Base-by-base conservation (phyloP, 2,888 invertebrate species). In the Pristionchus exspectatus region DNA sequence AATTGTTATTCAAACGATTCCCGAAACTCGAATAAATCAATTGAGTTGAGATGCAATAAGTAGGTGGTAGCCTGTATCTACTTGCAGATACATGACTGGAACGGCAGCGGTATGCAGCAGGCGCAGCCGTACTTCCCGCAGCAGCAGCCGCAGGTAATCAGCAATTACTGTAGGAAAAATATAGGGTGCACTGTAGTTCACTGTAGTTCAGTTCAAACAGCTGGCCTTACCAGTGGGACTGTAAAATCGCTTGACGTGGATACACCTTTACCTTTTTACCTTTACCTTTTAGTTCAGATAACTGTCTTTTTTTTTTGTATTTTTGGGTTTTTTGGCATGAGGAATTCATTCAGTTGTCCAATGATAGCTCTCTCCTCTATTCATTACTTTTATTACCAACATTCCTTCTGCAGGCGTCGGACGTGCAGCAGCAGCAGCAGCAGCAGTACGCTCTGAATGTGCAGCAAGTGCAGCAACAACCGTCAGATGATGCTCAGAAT, bases 391-490 rank as follows among this genome's bases (percentile, higher is more conserved):
- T n/a, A n/a, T n/a, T 21, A 24, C 10, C 18, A 21, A 63, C 27
- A 14, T 14, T 18, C 9, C 7, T n/a, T n/a, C 16, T 77, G 44
- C 63, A 56, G 56, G 84, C 84, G 56, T 56, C 18, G 59, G 84
- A 21, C 14, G 30, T 59, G 84, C 84, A 85, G 33, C 33, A 30
- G 84, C 81, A 24, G n/a, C 44, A 3, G 50, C n/a, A 88, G 93
- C 94, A 84, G 93, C 95, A 90, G 94, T 77, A 77, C 44, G 77
- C 77, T 0, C 18, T 27, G 3, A n/a, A n/a, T n/a, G 56, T 30
- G 87, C 92, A 56, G 27, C 74, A 27, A 12, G 50, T 44, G 30
- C 95, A 90, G 95, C 89, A 87, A 93, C 94, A 86, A 93, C 95
- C 90, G 95, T 95, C 86, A 90, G 92, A 90, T 38, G 91, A 91